Base-by-base conservation (phyloP, 2,797 vertebrate genomes). In the Myiotriccus ornatus region DNA sequence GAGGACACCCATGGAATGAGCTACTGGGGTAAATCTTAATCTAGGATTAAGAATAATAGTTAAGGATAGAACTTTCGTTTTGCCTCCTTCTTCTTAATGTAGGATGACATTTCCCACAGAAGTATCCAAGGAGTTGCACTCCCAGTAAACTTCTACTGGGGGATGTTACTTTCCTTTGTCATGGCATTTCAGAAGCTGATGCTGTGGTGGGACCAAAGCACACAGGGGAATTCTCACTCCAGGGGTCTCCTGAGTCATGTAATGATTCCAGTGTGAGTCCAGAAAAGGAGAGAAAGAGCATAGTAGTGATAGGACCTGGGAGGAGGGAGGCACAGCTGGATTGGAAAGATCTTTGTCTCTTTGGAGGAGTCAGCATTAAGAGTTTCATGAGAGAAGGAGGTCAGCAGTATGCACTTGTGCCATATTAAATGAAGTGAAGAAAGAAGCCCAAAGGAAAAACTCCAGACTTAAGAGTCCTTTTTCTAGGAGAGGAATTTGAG, bases 191-290 rank as follows among this genome's bases (percentile, higher is more conserved):
- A 47, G 49, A 43, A 64, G 37, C 13, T 53, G 19, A 23, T 73
- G 53, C 9, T 28, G 7, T 65, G 37, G 6, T 55, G 9, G 56
- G 28, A 59, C 35, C 20, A 44, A 64, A 92, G 25, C 39, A 79
- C 13, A 67, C 11, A 27, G 5, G 24, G 11, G 65, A 84, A 90
- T 79, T 93, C 27, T 81, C n/a, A 53, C 12, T 80, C 6, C 30
- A 53, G 1, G 1, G 0, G 6, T 34, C 22, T 78, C 23, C 37
- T 34, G 53, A 60, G 14, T 57, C 12, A 75, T 68, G 0, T 4
- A 34, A 14, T 52, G 2, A n/a, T 43, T 50, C 19, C 30, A 86
- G 20, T 18, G 22, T 41, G 34, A 65, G 20, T 19, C 4, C 24
- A 87, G 50, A 85, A 83, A 62, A 62, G 24, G 2, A 56, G 14